A percentile compares a stretch with the other conserved stretches of the same genome.
phyloP scores from a whole-genome alignment of 2,888 invertebrate genomes.

The Drosophila mercatorum region DNA sequence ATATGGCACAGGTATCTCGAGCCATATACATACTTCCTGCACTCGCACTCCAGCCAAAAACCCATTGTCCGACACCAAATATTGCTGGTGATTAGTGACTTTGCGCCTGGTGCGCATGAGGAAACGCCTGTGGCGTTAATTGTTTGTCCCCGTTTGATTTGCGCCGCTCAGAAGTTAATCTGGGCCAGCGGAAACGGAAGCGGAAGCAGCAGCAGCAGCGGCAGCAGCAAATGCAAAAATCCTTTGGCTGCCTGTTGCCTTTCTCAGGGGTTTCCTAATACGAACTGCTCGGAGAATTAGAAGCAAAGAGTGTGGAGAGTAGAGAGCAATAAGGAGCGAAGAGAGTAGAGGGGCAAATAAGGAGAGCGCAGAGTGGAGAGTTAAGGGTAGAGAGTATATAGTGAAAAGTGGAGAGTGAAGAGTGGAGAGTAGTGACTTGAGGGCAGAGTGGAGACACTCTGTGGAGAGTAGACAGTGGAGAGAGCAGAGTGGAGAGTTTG shows the following conservation, averaged over 20 bases:
- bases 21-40: background rate
- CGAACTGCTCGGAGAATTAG: background rate
- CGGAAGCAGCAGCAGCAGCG: constrained; percentile 39
- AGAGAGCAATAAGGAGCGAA: background rate
- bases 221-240: constrained; percentile 38
- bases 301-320: background rate
- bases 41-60: background rate
- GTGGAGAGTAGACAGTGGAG: background rate
- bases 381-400: background rate
- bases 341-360: background rate
- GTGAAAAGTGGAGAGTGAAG: background rate
- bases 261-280: background rate
- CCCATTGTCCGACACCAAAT: constrained; percentile 24
- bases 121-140: constrained; percentile 75
- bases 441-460: background rate
- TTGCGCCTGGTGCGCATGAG: constrained; percentile 44
- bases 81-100: constrained; percentile 69
- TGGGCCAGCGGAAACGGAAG: constrained; percentile 70
- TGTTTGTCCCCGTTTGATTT: constrained; percentile 68
- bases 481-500: background rate
- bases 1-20: constrained; percentile 17
- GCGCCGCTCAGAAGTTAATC: constrained; percentile 70
- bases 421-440: background rate
- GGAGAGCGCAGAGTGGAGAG: background rate
- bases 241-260: background rate